Evolutionary conservation across 2,888 invertebrate species (phyloP), one percentile per base, ranked within the genome.

Genomic region (Tetragonula carbonaria): DNA sequence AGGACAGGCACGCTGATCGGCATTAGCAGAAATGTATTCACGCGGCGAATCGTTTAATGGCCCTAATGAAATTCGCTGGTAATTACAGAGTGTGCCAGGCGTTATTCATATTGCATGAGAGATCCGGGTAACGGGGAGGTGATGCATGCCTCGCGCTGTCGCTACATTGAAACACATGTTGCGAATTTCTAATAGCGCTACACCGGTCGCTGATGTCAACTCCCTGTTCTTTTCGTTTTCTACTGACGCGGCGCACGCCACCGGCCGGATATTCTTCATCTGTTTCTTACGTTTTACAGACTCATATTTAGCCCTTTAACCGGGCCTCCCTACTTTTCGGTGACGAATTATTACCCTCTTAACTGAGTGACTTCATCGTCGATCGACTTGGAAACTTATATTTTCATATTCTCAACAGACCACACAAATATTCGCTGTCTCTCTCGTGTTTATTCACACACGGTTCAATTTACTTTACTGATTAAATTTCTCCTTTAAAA

Each of bases 41-140:
- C 91, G 90, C 91, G 87, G 88, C 89, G 91, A 92, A 93, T 93
- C 92, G 90, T 93, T 92, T 91, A 91, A 92, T 91, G 89, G 86
- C 85, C 83, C 86, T 90, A 91, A 92, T 92, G 92, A 93, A 92
- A 93, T 90, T 91, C 91, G 88, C 88, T 79, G 86, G 91, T 92
- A 92, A 92, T 92, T 91, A 90, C 88, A 87, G 89, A 86, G 88
- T 90, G 90, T 90, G 90, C 88, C 88, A 80, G 85, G 87, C 89
- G 91, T 92, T 91, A 91, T 92, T 91, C 91, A 89, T 92, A 91
- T 92, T 90, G 88, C 91, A 92, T 89, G 91, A 91, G 90, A 88
- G 87, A 84, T 86, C 85, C 87, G 88, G 86, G 85, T 86, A 89
- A 80, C 84, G 82, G 45, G 80, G 85, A 83, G 85, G 80, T 89